These are phyloP conservation scores for Ptilonorhynchus violaceus DNA, from an alignment of 2,113 vertebrate species.

Conservation along the genomic window DNA sequence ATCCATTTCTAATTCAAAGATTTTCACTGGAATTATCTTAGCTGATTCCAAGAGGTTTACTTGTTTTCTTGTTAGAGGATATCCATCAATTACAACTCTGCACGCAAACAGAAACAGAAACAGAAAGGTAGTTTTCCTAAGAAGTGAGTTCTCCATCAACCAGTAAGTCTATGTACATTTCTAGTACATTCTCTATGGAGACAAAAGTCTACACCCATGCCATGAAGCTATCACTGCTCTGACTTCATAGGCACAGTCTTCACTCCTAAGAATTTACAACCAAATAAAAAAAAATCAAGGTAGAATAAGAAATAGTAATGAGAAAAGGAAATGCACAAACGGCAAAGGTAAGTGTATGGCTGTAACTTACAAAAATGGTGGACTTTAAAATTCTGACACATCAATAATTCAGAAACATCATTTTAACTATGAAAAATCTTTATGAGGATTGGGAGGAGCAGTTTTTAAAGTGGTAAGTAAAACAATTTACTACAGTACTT, in stretches of 20 bases:
- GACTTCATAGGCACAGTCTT: not conserved
- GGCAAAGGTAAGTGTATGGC: not conserved
- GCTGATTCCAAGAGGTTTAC: conserved; percentile 76
- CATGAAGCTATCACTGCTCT: not conserved
- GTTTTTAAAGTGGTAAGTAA: not conserved
- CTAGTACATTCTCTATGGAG: not conserved
- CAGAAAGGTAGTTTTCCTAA: not conserved
- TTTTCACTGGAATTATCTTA: conserved; percentile 84
- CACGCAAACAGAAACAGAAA: conserved; percentile 6
- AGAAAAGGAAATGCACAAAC: not conserved
- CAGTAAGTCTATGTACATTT: not conserved
- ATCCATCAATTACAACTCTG: conserved; percentile 92
- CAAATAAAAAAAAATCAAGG: not conserved
- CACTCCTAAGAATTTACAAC: not conserved
- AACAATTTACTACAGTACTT: not conserved
- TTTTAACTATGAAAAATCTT: not conserved
- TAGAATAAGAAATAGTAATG: not conserved
- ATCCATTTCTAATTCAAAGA: conserved; percentile 85
- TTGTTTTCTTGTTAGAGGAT: conserved; percentile 84
- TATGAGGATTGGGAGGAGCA: not conserved
- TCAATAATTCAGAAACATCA: not conserved
- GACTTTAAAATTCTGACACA: not conserved
- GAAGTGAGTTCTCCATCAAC: not conserved
- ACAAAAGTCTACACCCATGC: not conserved
- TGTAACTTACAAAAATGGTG: not conserved